Base-by-base conservation (phyloP, 2,797 vertebrate species). In the Salmo trutta region DNA sequence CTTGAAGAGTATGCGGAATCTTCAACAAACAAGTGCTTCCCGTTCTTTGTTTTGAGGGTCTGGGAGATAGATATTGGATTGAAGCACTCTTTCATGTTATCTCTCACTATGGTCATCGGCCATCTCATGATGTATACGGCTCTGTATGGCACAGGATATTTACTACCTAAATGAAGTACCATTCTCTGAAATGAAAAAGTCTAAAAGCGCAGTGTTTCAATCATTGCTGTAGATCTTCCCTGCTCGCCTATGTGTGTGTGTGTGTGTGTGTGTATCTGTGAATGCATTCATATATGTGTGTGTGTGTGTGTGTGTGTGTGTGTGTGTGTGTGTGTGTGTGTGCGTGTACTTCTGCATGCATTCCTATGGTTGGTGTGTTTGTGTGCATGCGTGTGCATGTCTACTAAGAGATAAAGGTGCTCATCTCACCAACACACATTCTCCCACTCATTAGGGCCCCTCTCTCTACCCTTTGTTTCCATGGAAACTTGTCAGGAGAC, bases 401-500 rank as follows among this genome's bases (percentile, higher is more conserved):
- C 52, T 16, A 47, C n/a, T 52, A 79, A 16, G 73, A 70, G 74
- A 78, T 74, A 71, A 77, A 83, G 74, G 79, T 83, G 77, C 74
- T 82, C 83, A 84, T 87, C 80, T 87, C 83, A 86, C 82, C 80
- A 83, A 85, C 86, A 79, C 78, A 84, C 83, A 86, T 85, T 90
- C 87, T 90, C 10, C 24, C 72, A 83, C 84, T 88, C 83, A 85
- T 92, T 91, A 81, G 88, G 87, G 71, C 67, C 67, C 33, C 17
- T 72, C 71, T 53, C 33, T 17, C 59, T 74, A 79, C 8, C 85
- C 85, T 90, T 91, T 94, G 94, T 95, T 95, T 93, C 94, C 94
- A 95, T 95, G 93, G 94, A 93, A 94, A 95, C 94, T 77, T 94
- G 90, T 92, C 86, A 91, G 88, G 81, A 88, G 90, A 85, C 88